Conservation (phyloP, 1,140 invertebrate genomes). For the Harpegnathos saltator region DNA sequence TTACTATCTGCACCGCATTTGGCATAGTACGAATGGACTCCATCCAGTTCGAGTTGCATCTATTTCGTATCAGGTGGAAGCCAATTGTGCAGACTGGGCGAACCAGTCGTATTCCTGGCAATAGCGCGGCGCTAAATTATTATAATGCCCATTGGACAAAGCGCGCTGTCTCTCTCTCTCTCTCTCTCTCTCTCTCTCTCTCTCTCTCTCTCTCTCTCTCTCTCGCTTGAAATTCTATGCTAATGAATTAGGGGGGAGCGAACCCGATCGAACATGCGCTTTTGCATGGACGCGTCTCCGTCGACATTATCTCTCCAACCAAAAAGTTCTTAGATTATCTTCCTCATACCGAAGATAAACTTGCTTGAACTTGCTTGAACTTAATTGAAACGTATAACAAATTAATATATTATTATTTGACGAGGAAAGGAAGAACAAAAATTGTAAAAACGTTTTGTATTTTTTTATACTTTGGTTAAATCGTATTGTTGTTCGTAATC, state of each 20-base stretch:
- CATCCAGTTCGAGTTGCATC: conserved; percentile 64
- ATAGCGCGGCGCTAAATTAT: conserved; percentile 65
- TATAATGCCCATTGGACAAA: conserved; percentile 68
- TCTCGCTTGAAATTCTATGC: conserved; percentile 66
- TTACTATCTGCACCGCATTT: conserved; percentile 69
- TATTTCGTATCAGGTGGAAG: conserved; percentile 71
- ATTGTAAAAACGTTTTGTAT: background rate
- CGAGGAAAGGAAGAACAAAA: background rate
- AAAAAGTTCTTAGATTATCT: conserved; percentile 46
- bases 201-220: too few relatives aligned
- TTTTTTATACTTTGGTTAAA: background rate
- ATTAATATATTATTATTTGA: background rate
- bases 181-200: too few relatives aligned
- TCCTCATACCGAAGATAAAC: background rate
- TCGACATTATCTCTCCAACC: conserved; percentile 25
- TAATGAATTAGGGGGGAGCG: conserved; percentile 71
- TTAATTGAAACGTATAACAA: conserved; percentile 19
- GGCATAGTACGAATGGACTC: conserved; percentile 63
- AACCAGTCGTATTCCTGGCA: conserved; percentile 52
- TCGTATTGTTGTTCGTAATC: background rate
- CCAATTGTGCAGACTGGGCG: conserved; percentile 56
- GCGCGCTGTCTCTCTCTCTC: conserved; percentile 47
- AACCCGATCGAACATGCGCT: conserved; percentile 36
- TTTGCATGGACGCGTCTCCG: conserved; percentile 3
- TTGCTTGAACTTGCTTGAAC: too few relatives aligned